phyloP scores from a whole-genome alignment of 2,888 invertebrate species.

The Megalurothrips usitatus region DNA sequence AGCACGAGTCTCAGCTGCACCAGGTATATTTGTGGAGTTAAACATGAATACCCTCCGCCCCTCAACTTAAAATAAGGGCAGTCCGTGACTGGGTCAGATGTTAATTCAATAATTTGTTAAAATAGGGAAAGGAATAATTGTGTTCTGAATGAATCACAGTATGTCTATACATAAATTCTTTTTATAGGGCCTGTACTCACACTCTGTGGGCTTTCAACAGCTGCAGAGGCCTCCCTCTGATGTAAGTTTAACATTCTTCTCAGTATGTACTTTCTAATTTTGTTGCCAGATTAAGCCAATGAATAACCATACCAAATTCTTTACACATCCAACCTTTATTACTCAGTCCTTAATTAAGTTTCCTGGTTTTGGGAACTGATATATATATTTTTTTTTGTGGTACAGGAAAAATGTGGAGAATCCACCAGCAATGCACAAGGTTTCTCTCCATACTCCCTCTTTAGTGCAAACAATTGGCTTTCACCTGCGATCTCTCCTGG shows the following conservation, averaged over 20 bases:
- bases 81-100: too few species aligned
- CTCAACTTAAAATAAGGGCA: too few species aligned
- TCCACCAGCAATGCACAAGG: background rate
- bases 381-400: background rate
- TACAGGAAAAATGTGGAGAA: slow-evolving; percentile 9
- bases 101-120: too few species aligned
- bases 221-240: background rate
- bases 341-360: too few species aligned
- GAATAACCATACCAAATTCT: background rate
- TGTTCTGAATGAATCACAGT: too few species aligned
- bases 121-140: too few species aligned
- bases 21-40: background rate
- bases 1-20: background rate
- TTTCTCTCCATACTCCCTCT: slow-evolving; percentile 50
- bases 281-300: background rate
- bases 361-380: too few species aligned
- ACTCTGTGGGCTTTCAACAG: background rate
- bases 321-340: too few species aligned
- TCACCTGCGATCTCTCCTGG: background rate
- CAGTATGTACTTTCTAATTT: background rate
- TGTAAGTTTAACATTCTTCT: background rate
- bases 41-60: too few species aligned
- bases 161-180: too few species aligned
- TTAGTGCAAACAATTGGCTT: slow-evolving; percentile 48
- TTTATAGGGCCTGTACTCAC: too few species aligned